Evolutionary conservation across 2,888 invertebrate genomes (phyloP).

Genomic region (Drosophila paranaensis): DNA sequence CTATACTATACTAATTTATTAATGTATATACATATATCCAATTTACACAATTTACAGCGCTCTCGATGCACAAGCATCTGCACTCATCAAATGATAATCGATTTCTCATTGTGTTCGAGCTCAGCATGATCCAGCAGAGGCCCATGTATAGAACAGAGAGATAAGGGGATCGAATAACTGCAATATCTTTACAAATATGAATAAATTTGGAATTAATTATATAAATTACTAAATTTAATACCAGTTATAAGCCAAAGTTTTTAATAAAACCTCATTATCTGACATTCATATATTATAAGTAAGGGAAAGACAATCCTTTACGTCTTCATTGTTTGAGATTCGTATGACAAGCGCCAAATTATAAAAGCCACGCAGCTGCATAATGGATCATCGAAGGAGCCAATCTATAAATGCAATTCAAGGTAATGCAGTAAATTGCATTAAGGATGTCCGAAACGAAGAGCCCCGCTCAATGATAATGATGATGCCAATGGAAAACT

Average conservation of each 20-base stretch:
- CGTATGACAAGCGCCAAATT: not conserved
- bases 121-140: too few relatives aligned
- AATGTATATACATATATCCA: too few relatives aligned
- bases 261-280: not conserved
- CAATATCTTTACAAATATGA: too few relatives aligned
- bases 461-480: slow-evolving; percentile 38
- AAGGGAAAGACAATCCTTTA: not conserved
- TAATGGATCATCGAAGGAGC: slow-evolving; percentile 21
- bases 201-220: too few relatives aligned
- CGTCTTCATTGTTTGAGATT: slow-evolving; percentile 7
- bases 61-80: too few relatives aligned
- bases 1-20: too few relatives aligned
- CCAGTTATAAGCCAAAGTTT: not conserved
- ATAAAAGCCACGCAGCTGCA: slow-evolving; percentile 29
- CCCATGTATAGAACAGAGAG: too few relatives aligned
- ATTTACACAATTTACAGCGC: too few relatives aligned
- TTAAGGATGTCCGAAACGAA: slow-evolving; percentile 39
- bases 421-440: slow-evolving; percentile 48
- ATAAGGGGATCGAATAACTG: too few relatives aligned
- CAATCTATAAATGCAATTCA: slow-evolving; percentile 17
- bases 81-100: too few relatives aligned
- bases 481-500: slow-evolving; percentile 35
- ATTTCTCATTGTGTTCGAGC: too few relatives aligned
- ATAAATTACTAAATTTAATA: too few relatives aligned
- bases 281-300: not conserved